A percentile compares a stretch with the other conserved stretches of the same genome.
Evolutionary conservation across 2,888 invertebrate genomes (phyloP).

Genomic region (Yponomeuta evonymella): DNA sequence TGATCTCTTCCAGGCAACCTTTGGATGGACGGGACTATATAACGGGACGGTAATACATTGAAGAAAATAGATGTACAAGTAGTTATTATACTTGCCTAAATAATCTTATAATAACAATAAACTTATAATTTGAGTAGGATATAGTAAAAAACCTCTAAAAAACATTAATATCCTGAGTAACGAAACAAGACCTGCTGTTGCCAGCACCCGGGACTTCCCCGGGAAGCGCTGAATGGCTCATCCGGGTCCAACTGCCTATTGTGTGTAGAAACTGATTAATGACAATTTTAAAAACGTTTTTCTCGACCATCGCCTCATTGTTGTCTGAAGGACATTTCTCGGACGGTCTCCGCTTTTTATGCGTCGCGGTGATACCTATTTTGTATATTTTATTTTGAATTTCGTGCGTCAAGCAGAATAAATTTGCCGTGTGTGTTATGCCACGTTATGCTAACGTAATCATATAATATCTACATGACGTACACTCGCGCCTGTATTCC

Average conservation of each 20-base stretch:
- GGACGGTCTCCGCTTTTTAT: background rate
- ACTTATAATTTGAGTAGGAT: too few relatives aligned
- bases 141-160: too few relatives aligned
- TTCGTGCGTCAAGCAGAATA: too few relatives aligned
- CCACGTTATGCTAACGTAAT: too few relatives aligned
- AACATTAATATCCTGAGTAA: background rate
- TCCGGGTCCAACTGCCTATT: background rate
- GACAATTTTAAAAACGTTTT: slow-evolving; percentile 3
- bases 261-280: background rate
- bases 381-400: background rate
- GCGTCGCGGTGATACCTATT: background rate
- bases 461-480: too few relatives aligned
- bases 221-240: background rate
- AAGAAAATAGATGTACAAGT: too few relatives aligned
- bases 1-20: too few relatives aligned
- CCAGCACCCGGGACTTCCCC: background rate
- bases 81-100: too few relatives aligned
- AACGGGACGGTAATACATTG: too few relatives aligned
- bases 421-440: too few relatives aligned
- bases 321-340: background rate
- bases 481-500: too few relatives aligned
- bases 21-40: fast-evolving
- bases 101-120: too few relatives aligned
- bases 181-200: background rate
- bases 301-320: background rate